These are phyloP conservation scores for Epirrita christyi DNA, from an alignment of 2,888 invertebrate genomes.

Conservation along the genomic window DNA sequence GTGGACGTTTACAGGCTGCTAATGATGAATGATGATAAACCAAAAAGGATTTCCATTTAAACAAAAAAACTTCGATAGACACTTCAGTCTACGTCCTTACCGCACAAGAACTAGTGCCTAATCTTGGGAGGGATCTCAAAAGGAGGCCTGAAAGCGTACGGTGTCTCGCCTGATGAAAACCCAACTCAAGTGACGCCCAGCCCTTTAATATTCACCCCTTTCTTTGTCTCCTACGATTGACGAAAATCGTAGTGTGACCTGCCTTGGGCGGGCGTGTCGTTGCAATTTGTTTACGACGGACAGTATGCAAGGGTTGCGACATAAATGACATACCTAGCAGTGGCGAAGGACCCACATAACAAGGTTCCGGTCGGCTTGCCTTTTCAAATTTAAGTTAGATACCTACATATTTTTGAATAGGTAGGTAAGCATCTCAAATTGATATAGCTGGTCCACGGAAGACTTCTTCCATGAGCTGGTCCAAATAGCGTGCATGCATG, in stretches of 20 bases:
- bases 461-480: no score
- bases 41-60: conserved; percentile 12
- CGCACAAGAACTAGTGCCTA: conserved; percentile 79
- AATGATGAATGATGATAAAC: not conserved
- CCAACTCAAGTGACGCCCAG: conserved; percentile 70
- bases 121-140: conserved; percentile 82
- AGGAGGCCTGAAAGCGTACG: conserved; percentile 74
- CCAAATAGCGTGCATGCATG: no score
- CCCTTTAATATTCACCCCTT: conserved; percentile 79
- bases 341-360: no score
- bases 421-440: no score
- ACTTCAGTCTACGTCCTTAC: conserved; percentile 52
- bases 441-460: no score
- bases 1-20: no score
- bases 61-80: conserved; percentile 37
- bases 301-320: not conserved
- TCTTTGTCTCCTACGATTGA: conserved; percentile 79
- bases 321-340: not conserved
- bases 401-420: no score
- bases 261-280: conserved; percentile 44
- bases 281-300: conserved; percentile 59
- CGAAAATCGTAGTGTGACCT: conserved; percentile 69
- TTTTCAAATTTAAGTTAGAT: no score
- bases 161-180: conserved; percentile 80
- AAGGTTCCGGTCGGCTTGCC: no score